Percentiles rank a stretch among this genome's conserved stretches.
These are phyloP conservation scores for Ochropacha duplaris DNA, from an alignment of 2,888 invertebrate genomes.

Conservation along the genomic window DNA sequence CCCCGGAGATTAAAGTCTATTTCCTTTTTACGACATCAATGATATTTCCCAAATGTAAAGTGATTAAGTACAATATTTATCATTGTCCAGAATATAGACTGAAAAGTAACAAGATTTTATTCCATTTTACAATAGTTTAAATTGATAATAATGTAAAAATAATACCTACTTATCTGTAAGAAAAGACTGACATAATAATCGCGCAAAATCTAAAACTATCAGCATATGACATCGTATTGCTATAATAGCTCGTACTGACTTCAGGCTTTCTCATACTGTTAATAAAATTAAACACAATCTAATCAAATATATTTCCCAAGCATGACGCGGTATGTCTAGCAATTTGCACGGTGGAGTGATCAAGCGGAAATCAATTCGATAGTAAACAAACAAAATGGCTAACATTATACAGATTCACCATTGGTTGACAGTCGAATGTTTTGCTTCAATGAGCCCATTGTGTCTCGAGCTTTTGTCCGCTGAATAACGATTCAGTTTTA, in stretches of 20 bases:
- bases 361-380: conserved; percentile 2
- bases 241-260: background rate
- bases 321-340: conserved; percentile 1
- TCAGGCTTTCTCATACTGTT: too few species aligned
- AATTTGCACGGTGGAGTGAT: background rate
- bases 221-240: too few species aligned
- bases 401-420: conserved; percentile 25
- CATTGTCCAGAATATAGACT: too few species aligned
- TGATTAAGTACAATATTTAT: too few species aligned
- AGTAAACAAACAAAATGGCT: conserved; percentile 3
- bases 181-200: too few species aligned
- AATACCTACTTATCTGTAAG: too few species aligned
- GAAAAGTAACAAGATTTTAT: too few species aligned
- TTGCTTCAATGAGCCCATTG: conserved; percentile 29
- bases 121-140: too few species aligned
- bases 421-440: conserved; percentile 22
- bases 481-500: conserved; percentile 11
- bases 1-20: background rate
- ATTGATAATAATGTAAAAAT: too few species aligned
- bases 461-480: conserved; percentile 22
- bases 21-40: background rate
- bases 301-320: background rate
- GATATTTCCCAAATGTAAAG: too few species aligned
- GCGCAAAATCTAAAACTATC: too few species aligned
- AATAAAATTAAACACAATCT: background rate